Evolutionary conservation across 30 jellyfish, hydroid and myxozoan species (phyloP), one percentile per base, ranked within the genome.

Genomic region (Chironex yamaguchii): DNA sequence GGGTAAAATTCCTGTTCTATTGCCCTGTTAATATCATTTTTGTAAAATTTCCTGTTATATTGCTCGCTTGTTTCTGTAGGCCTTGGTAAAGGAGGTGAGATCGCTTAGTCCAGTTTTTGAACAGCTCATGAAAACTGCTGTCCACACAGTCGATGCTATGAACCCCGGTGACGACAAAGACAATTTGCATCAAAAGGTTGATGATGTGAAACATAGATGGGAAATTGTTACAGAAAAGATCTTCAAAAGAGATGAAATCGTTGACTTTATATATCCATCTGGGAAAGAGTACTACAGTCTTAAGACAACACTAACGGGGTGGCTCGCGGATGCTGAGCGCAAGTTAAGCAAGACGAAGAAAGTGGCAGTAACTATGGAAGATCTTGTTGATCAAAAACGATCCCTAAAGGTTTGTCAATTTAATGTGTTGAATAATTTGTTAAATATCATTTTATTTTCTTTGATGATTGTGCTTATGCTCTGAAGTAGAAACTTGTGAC

Each of bases 41-140:
- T n/a, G n/a, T n/a, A n/a, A n/a, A n/a, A n/a, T n/a, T n/a, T n/a
- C n/a, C n/a, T n/a, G n/a, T n/a, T n/a, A n/a, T n/a, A n/a, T n/a
- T n/a, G n/a, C n/a, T n/a, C n/a, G n/a, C n/a, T 49, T 36, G 49
- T 35, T 24, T 35, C 50, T 84, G 11, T 21, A 88, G 96, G 89
- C 88, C 23, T 17, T 81, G 32, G 34, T 82, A 52, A 82, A 84
- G 62, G 97, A 86, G 6, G 31, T 87, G 33, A 51, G 65, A 34
- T 34, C 84, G 21, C 26, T 93, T 82, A 93, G 83, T 58, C 97
- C 97, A 28, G 84, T 84, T 30, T 82, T 71, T 69, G 97, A 93
- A 25, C 98, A 85, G 26, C 50, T 84, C 53, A 58, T 82, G 49
- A 89, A 49, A 11, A 26, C 77, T 27, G 81, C 97, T 3, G 97